Evolutionary conservation across 2,113 vertebrate species (phyloP).

Genomic region (Dicentrarchus labrax): DNA sequence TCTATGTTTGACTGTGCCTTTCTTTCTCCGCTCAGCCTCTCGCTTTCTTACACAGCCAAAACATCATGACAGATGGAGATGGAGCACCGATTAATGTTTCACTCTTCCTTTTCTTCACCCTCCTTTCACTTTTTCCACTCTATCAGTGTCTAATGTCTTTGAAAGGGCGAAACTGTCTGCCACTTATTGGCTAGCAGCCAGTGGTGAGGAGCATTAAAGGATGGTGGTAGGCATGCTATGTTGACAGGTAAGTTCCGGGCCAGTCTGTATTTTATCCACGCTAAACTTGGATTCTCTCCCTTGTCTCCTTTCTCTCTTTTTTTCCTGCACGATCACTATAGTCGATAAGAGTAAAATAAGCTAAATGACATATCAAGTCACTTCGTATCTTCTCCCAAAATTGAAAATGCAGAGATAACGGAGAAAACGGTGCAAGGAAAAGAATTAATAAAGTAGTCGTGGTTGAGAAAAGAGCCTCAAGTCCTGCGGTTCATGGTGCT

Average conservation of each 20-base stretch:
- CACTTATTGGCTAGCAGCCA: slow-evolving; percentile 66
- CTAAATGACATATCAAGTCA: slow-evolving; percentile 21
- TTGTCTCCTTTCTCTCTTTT: slow-evolving; percentile 48
- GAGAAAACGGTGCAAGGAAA: slow-evolving; percentile 62
- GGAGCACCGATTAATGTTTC: slow-evolving; percentile 74
- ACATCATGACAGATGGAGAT: slow-evolving; percentile 76
- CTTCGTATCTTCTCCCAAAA: slow-evolving; percentile 30
- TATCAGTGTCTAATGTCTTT: slow-evolving; percentile 76
- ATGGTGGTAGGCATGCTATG: slow-evolving; percentile 54
- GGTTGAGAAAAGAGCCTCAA: neutral
- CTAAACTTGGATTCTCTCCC: slow-evolving; percentile 54
- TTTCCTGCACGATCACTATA: slow-evolving; percentile 16
- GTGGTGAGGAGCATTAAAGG: slow-evolving; percentile 59
- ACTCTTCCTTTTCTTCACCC: slow-evolving; percentile 67
- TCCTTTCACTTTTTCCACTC: slow-evolving; percentile 71
- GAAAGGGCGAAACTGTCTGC: slow-evolving; percentile 64
- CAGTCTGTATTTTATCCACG: slow-evolving; percentile 42
- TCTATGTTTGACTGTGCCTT: slow-evolving; percentile 74
- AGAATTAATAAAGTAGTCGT: slow-evolving; percentile 48
- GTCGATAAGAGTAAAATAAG: slow-evolving; percentile 1
- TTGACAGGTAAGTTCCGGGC: slow-evolving; percentile 70
- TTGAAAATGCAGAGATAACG: slow-evolving; percentile 31
- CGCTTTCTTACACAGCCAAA: slow-evolving; percentile 68
- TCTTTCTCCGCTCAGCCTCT: slow-evolving; percentile 59
- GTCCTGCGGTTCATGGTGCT: slow-evolving; percentile 6